phyloP scores from a whole-genome alignment of 2,797 vertebrate species.

The Platalea minor region DNA sequence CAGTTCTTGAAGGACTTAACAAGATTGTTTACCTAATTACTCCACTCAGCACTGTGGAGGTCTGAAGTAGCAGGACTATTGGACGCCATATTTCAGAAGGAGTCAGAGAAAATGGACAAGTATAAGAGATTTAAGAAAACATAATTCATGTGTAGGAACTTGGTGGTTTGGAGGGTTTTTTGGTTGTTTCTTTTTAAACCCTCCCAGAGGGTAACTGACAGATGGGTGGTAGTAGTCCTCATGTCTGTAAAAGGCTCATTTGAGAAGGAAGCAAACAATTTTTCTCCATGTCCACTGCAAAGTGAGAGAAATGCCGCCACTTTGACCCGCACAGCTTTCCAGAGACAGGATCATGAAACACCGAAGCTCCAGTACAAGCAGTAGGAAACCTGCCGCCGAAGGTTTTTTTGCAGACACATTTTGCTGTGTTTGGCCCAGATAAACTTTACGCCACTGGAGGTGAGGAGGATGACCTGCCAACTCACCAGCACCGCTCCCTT shows the following conservation, averaged over 20 bases:
- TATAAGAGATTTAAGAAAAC: background rate
- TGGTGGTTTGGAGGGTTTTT: background rate
- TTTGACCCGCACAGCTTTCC: background rate
- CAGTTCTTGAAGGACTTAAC: background rate
- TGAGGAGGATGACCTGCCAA: rapidly evolving
- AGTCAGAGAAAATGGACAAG: background rate
- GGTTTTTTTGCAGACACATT: background rate
- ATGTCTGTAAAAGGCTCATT: background rate
- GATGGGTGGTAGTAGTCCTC: background rate
- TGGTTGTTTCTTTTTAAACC: background rate
- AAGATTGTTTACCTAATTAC: background rate
- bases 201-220: background rate
- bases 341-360: background rate
- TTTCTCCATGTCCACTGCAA: background rate
- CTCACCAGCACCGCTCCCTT: rapidly evolving
- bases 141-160: background rate
- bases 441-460: background rate
- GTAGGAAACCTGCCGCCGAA: background rate
- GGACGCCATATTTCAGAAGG: background rate
- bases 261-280: background rate
- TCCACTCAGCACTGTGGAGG: background rate
- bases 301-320: background rate
- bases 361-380: background rate
- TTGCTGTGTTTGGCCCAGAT: rapidly evolving
- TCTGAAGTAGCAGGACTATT: background rate